Percentiles rank a stretch among this genome's conserved stretches.
phyloP scores from a whole-genome alignment of 2,113 vertebrate genomes.

The Osmerus mordax region DNA sequence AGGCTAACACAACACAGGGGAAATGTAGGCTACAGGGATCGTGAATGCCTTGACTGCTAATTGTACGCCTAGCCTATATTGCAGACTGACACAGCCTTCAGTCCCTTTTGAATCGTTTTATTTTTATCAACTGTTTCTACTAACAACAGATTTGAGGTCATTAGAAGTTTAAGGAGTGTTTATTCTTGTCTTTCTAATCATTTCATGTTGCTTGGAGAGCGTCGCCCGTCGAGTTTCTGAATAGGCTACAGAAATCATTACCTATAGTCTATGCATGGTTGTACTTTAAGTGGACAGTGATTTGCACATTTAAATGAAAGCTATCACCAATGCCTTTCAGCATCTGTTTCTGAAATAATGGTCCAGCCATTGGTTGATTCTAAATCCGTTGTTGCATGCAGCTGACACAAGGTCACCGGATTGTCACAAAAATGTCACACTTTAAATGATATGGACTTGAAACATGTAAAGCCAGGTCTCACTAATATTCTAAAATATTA shows the following conservation, averaged over 20 bases:
- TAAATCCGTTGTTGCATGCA: constrained; percentile 35
- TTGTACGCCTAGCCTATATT: no score
- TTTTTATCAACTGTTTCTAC: no score
- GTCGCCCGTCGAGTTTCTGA: no score
- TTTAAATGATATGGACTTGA: constrained; percentile 66
- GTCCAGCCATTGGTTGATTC: neutral
- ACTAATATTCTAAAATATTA: constrained; percentile 75
- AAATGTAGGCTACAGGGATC: neutral
- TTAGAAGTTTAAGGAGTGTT: no score
- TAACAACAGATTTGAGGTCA: no score
- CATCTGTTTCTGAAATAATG: neutral
- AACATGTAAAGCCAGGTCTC: constrained; percentile 70
- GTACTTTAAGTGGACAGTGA: neutral
- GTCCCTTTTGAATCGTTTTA: no score
- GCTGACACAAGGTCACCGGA: constrained; percentile 47
- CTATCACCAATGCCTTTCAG: constrained; percentile 8
- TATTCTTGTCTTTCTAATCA: no score
- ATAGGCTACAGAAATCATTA: no score
- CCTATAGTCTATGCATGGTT: no score
- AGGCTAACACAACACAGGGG: neutral
- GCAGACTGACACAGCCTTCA: no score
- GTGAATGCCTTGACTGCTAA: no score
- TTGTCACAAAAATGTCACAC: constrained; percentile 68
- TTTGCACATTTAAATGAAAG: constrained; percentile 21
- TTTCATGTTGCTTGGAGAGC: no score